These are phyloP conservation scores for Strongylocentrotus purpuratus DNA, from an alignment of 35 echinoderm and acorn worm genomes.

Conservation along the genomic window DNA sequence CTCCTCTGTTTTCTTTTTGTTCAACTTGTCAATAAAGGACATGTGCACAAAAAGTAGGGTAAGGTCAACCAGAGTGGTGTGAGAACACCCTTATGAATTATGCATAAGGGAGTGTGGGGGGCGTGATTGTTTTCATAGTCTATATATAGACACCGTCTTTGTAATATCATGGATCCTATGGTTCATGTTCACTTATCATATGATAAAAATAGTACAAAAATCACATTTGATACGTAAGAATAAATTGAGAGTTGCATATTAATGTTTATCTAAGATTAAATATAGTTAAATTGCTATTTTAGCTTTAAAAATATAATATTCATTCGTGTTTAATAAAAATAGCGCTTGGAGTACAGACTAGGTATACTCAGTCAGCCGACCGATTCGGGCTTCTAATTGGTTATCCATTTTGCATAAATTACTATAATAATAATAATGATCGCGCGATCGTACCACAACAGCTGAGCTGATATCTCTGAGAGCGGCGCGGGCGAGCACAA, in stretches of 20 bases:
- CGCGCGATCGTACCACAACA: background rate
- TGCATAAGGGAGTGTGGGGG: background rate
- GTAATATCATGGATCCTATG: background rate
- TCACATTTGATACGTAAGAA: background rate
- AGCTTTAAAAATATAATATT: background rate
- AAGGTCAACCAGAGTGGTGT: background rate
- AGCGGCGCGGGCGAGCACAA: background rate
- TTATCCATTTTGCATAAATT: background rate
- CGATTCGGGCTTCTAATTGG: background rate
- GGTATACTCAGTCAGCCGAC: background rate
- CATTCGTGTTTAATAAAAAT: background rate
- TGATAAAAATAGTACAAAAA: too few relatives aligned
- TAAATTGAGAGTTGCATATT: background rate
- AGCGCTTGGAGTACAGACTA: background rate
- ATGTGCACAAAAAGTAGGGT: background rate
- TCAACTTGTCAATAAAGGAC: background rate
- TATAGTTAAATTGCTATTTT: background rate
- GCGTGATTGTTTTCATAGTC: background rate
- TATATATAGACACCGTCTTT: background rate
- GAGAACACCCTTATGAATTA: background rate
- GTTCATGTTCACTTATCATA: too few relatives aligned
- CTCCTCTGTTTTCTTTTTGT: too few relatives aligned
- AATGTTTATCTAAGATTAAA: background rate
- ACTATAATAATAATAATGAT: slow-evolving; percentile 11
- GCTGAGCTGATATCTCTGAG: background rate